Evolutionary conservation across 1,140 invertebrate species (phyloP), one percentile per base, ranked within the genome.

Genomic region (Tetragonula clypearis): DNA sequence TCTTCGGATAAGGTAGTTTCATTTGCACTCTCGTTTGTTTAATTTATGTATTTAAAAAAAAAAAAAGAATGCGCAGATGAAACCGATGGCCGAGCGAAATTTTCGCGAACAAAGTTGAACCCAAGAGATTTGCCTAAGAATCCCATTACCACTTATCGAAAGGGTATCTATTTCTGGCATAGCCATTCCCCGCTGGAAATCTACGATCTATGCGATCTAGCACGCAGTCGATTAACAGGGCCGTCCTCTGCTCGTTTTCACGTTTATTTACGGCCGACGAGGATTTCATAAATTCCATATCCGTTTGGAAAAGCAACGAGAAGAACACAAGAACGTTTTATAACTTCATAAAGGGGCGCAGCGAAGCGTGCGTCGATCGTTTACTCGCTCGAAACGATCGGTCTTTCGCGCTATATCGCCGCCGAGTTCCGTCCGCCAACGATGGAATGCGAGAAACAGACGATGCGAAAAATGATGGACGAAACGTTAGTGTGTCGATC

Each of bases 341-440:
- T 30, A 72, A 84, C 68, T 89, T 86, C 83, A 71, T 80, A 78
- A 66, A 78, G 53, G 23, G 75, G 66, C 65, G 87, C 85, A 88
- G 83, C 80, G 87, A 74, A 72, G 79, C 88, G 88, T 89, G 72
- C 56, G 65, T 19, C 35, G 30, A 19, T 80, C 71, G 60, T 12
- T 23, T 62, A 62, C 60, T 49, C 12, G 23, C 1, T 62, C 60
- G 11, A n/a, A 62, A 62, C 60, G 60, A 62, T 62, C 23, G 68
- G 49, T 56, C 78, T 53, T 58, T 21, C 30, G 53, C 75, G 56
- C 65, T 30, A 65, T 69, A 41, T 66, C 58, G 82, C 14, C 76
- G 58, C 66, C 66, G 73, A 49, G 41, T 49, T 30, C 41, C 41
- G 0, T 30, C 21, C 15, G n/a, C 14, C 14, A 58, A n/a, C 66